Percentiles rank a stretch among this genome's conserved stretches.
Evolutionary conservation across 1,140 invertebrate species (phyloP).

Genomic region (Conus betulinus): DNA sequence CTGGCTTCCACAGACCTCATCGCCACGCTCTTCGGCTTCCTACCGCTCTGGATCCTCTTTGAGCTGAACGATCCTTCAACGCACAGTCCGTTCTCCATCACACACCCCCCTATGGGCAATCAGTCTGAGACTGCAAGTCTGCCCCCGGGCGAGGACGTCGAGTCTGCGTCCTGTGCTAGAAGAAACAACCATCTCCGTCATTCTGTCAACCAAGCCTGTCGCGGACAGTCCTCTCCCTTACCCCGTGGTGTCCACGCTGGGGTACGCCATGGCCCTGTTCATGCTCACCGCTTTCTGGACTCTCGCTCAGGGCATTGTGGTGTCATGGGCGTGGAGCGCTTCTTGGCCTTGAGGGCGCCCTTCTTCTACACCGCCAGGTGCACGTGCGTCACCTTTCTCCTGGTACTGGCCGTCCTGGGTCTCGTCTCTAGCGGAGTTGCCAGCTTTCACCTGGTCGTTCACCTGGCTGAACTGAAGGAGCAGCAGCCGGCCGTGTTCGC

Average conservation of each 20-base stretch:
- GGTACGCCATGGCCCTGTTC: not conserved
- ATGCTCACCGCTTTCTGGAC: conserved; percentile 24
- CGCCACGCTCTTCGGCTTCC: not conserved
- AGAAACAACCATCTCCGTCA: too few species aligned
- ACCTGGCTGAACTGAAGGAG: not conserved
- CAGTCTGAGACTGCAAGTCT: too few species aligned
- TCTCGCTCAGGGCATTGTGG: conserved; percentile 27
- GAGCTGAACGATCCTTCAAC: too few species aligned
- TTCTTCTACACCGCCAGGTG: conserved; percentile 36
- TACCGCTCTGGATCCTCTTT: conserved; percentile 19
- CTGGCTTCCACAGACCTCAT: not conserved
- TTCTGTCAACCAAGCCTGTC: too few species aligned
- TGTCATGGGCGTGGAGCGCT: conserved; percentile 34
- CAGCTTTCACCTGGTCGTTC: conserved; percentile 3
- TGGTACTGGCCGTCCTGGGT: not conserved
- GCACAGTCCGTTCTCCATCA: not conserved
- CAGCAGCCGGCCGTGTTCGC: not conserved
- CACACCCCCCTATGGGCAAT: too few species aligned
- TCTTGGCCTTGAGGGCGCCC: conserved; percentile 16
- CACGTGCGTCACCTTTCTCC: not conserved
- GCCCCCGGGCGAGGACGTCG: not conserved
- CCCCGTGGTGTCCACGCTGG: not conserved
- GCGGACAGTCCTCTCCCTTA: not conserved
- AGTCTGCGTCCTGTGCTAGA: not conserved
- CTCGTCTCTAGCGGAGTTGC: conserved; percentile 1